Conservation (phyloP, 2,797 vertebrate genomes). For the Sciurus vulgaris region DNA sequence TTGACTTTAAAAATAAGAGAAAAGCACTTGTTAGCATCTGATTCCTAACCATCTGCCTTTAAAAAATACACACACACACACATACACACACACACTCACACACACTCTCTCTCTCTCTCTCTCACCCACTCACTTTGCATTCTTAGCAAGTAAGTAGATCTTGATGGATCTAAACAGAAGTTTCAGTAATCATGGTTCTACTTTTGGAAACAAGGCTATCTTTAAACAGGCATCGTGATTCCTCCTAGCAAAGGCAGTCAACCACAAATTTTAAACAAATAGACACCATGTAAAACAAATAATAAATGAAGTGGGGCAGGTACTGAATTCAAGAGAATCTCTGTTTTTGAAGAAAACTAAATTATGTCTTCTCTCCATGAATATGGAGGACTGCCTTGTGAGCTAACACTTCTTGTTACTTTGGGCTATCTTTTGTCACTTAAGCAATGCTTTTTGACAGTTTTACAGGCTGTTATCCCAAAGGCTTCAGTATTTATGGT, state of each 20-base stretch:
- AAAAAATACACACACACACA: slow-evolving; percentile 41
- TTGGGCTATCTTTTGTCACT: slow-evolving; percentile 84
- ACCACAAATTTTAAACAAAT: slow-evolving; percentile 66
- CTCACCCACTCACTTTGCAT: slow-evolving; percentile 65
- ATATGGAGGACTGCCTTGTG: slow-evolving; percentile 68
- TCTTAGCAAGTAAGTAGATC: slow-evolving; percentile 76
- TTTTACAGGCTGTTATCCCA: slow-evolving; percentile 87
- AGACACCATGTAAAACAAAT: slow-evolving; percentile 63
- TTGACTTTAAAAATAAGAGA: slow-evolving; percentile 75
- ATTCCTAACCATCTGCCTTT: slow-evolving; percentile 74
- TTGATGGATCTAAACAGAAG: slow-evolving; percentile 74
- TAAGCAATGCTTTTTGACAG: slow-evolving; percentile 87
- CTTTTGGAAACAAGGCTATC: slow-evolving; percentile 65
- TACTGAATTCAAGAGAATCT: slow-evolving; percentile 63
- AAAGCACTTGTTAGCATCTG: slow-evolving; percentile 70
- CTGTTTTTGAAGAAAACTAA: slow-evolving; percentile 71
- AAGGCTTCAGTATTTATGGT: slow-evolving; percentile 87
- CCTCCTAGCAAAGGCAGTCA: slow-evolving; percentile 62
- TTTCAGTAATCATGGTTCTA: slow-evolving; percentile 70
- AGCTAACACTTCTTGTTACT: slow-evolving; percentile 77
- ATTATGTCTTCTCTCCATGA: slow-evolving; percentile 60
- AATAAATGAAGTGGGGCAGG: slow-evolving; percentile 66
- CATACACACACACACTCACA: background rate
- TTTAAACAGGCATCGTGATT: slow-evolving; percentile 71
- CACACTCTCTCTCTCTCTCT: background rate